Conservation (phyloP, 2,113 vertebrate genomes). For the Clarias gariepinus region DNA sequence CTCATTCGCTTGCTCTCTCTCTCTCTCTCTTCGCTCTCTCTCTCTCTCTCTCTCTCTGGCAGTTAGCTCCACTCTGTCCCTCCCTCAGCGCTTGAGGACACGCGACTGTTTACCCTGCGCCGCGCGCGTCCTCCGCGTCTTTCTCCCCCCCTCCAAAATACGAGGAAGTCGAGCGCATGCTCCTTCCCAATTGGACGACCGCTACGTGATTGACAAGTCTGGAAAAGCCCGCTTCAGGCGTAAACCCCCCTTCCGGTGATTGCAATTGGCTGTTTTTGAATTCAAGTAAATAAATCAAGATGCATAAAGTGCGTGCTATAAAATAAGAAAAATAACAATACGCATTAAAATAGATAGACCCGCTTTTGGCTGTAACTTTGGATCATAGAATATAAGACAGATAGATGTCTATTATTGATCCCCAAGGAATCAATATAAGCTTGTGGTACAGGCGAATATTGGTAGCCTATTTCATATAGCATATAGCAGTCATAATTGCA, state of each 20-base stretch:
- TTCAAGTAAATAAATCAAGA: constrained; percentile 78
- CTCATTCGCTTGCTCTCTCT: constrained; percentile 62
- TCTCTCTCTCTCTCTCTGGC: constrained; percentile 64
- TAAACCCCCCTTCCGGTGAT: constrained; percentile 84
- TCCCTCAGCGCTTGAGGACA: constrained; percentile 78
- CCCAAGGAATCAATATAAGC: not conserved
- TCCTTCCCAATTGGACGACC: constrained; percentile 81
- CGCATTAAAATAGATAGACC: not conserved
- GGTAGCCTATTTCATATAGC: not conserved
- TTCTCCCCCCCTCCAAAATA: constrained; percentile 70
- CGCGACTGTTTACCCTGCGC: constrained; percentile 87
- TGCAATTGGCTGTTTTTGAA: constrained; percentile 94
- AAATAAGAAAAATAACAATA: constrained; percentile 35
- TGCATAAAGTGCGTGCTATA: constrained; percentile 33
- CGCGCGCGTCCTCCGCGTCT: constrained; percentile 76
- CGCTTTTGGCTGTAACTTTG: constrained; percentile 18
- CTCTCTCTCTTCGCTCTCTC: constrained; percentile 55
- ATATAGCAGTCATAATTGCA: not conserved
- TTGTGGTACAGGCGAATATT: not conserved
- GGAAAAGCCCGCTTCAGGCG: constrained; percentile 75
- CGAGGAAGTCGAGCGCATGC: constrained; percentile 77
- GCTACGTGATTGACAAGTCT: constrained; percentile 81
- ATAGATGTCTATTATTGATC: not conserved
- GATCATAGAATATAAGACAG: not conserved
- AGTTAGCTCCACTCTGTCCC: constrained; percentile 67